phyloP scores from a whole-genome alignment of 2,113 vertebrate genomes.

The Tyto alba region DNA sequence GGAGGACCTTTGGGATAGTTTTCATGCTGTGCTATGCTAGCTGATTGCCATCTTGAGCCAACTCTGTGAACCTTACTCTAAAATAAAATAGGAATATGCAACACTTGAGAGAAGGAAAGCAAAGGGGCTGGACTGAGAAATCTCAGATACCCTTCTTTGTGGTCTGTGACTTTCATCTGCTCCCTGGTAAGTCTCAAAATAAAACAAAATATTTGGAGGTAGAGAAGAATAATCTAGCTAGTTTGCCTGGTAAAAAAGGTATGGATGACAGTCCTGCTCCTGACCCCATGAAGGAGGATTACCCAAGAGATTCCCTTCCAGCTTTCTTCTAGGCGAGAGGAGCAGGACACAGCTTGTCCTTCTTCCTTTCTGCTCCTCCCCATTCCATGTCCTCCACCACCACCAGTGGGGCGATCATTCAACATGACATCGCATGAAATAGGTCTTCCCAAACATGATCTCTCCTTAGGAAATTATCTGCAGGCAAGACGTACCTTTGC shows the following conservation, averaged over 20 bases:
- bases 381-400: neutral
- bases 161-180: neutral
- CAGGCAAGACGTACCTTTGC: neutral
- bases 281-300: neutral
- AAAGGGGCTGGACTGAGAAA: neutral
- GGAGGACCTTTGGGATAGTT: neutral
- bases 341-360: neutral
- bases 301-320: neutral
- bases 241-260: neutral
- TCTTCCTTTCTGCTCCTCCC: neutral
- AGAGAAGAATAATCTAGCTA: neutral
- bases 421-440: neutral
- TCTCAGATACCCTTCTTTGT: neutral
- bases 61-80: neutral
- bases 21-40: neutral
- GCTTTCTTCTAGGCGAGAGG: neutral
- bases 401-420: accelerated
- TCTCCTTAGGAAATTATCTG: neutral
- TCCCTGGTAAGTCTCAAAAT: neutral
- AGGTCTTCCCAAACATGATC: neutral
- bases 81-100: neutral
- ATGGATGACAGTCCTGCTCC: neutral
- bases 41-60: neutral
- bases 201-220: neutral
- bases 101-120: neutral